These are phyloP conservation scores for Crotalus viridis DNA, from an alignment of 2,113 vertebrate species.

Conservation along the genomic window DNA sequence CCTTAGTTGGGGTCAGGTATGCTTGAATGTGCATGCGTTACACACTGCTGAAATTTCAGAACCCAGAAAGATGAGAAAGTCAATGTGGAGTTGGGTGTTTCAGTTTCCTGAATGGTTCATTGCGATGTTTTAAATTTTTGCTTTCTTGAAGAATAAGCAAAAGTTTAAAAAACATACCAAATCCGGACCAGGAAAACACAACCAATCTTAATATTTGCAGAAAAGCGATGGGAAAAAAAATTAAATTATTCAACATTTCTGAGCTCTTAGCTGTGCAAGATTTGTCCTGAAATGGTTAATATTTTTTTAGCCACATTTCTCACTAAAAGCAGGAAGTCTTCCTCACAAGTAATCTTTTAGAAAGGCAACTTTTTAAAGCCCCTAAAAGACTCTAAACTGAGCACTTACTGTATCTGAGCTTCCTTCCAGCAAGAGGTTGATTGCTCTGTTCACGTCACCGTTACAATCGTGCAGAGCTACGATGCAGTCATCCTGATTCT, in stretches of 20 bases:
- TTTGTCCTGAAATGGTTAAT: not conserved
- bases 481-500: slow-evolving; percentile 92
- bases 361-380: not conserved
- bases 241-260: not conserved
- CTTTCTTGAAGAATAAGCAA: not conserved
- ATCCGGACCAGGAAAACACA: not conserved
- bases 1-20: not conserved
- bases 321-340: not conserved
- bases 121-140: not conserved
- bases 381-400: not conserved
- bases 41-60: not conserved
- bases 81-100: not conserved
- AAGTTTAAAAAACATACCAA: not conserved
- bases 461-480: slow-evolving; percentile 94
- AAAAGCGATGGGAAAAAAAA: not conserved
- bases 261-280: not conserved
- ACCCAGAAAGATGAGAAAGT: not conserved
- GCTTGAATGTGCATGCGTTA: not conserved
- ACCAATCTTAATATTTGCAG: not conserved
- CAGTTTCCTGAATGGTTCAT: not conserved
- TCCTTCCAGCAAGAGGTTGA: slow-evolving; percentile 92
- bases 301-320: not conserved
- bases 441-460: slow-evolving; percentile 93
- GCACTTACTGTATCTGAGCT: slow-evolving; percentile 82
- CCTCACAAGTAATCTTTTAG: fast-evolving